These are phyloP conservation scores for Leptopilina clavipes DNA, from an alignment of 1,140 invertebrate genomes.

Conservation along the genomic window DNA sequence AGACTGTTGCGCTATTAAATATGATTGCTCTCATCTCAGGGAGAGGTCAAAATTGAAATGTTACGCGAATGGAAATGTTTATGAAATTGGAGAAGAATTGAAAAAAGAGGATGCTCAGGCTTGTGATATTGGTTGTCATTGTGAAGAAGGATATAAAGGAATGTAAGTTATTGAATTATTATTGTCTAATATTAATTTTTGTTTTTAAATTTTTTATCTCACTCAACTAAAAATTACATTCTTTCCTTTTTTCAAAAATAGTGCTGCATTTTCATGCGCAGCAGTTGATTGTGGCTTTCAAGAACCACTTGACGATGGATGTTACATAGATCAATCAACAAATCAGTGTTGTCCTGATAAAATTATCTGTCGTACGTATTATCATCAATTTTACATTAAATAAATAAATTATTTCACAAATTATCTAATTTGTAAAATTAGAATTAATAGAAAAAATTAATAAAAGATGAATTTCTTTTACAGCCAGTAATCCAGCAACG, in stretches of 20 bases:
- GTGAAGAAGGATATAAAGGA: not conserved
- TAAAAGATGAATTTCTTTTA: conserved; percentile 38
- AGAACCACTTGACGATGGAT: not conserved
- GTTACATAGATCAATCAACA: conserved; percentile 38
- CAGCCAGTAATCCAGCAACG: conserved; percentile 44
- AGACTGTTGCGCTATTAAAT: conserved; percentile 54
- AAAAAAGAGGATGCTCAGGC: conserved; percentile 48
- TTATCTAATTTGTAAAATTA: too few relatives aligned
- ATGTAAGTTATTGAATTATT: conserved; percentile 46
- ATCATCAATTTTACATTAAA: too few relatives aligned
- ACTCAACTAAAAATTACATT: too few relatives aligned
- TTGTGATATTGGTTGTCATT: conserved; percentile 50
- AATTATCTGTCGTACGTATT: conserved; percentile 59
- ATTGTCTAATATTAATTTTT: too few relatives aligned
- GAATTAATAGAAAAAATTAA: too few relatives aligned
- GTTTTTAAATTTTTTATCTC: too few relatives aligned
- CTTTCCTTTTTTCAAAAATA: too few relatives aligned
- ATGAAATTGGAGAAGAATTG: conserved; percentile 47
- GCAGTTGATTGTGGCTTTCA: conserved; percentile 49
- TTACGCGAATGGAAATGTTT: conserved; percentile 51
- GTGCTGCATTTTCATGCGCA: conserved; percentile 56
- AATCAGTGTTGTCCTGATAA: conserved; percentile 49
- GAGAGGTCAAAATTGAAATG: conserved; percentile 47
- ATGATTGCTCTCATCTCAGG: conserved; percentile 49
- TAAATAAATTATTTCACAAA: too few relatives aligned